These are phyloP conservation scores for Caenorhabditis sp. DNA, from an alignment of 2,888 invertebrate genomes.

Conservation along the genomic window DNA sequence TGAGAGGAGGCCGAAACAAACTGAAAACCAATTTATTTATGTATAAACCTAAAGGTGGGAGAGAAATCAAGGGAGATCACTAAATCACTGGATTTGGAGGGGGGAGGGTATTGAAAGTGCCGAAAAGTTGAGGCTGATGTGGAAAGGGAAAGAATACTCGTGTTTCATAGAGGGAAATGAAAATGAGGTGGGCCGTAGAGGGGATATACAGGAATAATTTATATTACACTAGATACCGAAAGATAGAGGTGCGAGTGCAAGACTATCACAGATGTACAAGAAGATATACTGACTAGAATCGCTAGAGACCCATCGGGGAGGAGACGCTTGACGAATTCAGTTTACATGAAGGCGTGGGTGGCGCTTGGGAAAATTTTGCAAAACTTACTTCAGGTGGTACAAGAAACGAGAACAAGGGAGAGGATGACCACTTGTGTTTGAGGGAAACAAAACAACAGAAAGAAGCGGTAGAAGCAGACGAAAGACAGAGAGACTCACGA, in stretches of 20 bases:
- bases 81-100: not conserved
- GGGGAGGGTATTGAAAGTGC: not conserved
- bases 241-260: not conserved
- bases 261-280: not conserved
- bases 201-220: not conserved
- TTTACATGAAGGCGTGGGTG: too few species aligned
- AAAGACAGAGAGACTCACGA: constrained; percentile 36
- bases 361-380: not conserved
- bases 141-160: not conserved
- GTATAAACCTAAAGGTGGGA: not conserved
- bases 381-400: too few species aligned
- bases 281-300: not conserved
- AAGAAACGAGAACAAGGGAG: too few species aligned
- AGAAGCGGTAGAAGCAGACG: not conserved
- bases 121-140: constrained; percentile 1
- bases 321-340: too few species aligned
- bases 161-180: constrained; percentile 10
- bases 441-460: not conserved
- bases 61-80: constrained; percentile 2
- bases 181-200: constrained; percentile 1
- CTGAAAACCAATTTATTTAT: constrained; percentile 28
- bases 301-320: not conserved
- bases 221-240: not conserved
- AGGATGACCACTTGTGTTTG: not conserved
- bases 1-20: not conserved